These are phyloP conservation scores for Spicauda simplicius DNA, from an alignment of 2,888 invertebrate species.

Conservation along the genomic window DNA sequence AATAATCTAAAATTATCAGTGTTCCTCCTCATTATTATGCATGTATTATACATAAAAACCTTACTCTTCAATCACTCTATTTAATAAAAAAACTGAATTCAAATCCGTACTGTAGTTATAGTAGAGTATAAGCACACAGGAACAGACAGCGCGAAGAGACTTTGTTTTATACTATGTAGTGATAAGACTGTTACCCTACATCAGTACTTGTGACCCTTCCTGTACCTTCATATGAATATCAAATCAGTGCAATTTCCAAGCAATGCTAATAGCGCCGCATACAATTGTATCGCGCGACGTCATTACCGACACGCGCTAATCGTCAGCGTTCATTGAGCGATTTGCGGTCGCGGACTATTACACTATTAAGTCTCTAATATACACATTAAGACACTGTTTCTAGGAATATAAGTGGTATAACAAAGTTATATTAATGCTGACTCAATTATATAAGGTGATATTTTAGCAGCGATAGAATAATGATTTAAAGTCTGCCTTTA, in stretches of 20 bases:
- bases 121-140: too few species aligned
- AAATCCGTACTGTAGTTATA: too few species aligned
- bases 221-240: constrained; percentile 44
- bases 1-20: too few species aligned
- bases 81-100: too few species aligned
- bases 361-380: background rate
- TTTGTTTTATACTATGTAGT: too few species aligned
- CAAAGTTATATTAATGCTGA: background rate
- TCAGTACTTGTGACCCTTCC: background rate
- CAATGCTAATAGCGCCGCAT: constrained; percentile 18
- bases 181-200: too few species aligned
- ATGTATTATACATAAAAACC: too few species aligned
- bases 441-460: background rate
- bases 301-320: constrained; percentile 20
- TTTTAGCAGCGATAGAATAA: background rate
- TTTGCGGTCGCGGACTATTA: constrained; percentile 36
- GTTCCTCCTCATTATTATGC: too few species aligned
- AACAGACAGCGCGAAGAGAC: too few species aligned
- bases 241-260: constrained; percentile 40
- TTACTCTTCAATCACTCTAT: too few species aligned
- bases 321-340: constrained; percentile 28
- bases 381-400: background rate
- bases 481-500: too few species aligned
- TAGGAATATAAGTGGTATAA: background rate
- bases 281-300: constrained; percentile 19